A percentile compares a stretch with the other conserved stretches of the same genome.
Evolutionary conservation across 2,888 invertebrate species (phyloP).

Genomic region (Fragum sueziense): DNA sequence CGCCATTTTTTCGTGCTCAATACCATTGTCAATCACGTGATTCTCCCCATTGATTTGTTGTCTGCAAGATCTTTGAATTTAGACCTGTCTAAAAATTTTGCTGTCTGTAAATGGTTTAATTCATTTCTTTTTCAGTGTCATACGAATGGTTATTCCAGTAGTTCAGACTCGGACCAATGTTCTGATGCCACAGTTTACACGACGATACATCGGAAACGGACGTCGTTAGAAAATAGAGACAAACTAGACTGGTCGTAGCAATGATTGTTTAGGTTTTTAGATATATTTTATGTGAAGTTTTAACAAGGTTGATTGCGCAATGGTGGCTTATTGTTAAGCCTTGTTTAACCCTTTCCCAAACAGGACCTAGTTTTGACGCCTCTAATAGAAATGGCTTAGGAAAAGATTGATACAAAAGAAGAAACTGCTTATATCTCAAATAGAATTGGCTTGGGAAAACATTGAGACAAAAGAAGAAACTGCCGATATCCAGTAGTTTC

Average conservation of each 20-base stretch:
- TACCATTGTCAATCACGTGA: too few relatives aligned
- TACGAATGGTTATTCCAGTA: constrained; percentile 65
- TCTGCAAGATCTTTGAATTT: too few relatives aligned
- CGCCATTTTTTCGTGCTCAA: too few relatives aligned
- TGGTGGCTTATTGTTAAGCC: too few relatives aligned
- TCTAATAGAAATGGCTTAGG: too few relatives aligned
- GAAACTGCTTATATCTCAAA: not conserved
- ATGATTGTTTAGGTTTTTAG: not conserved
- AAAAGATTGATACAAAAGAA: too few relatives aligned
- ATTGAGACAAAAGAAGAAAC: too few relatives aligned
- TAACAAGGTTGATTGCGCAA: not conserved
- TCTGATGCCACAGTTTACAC: constrained; percentile 76
- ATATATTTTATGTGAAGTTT: not conserved
- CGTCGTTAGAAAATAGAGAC: constrained; percentile 65
- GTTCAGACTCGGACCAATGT: constrained; percentile 77
- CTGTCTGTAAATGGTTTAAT: not conserved
- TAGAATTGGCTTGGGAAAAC: not conserved
- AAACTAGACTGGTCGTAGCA: constrained; percentile 2
- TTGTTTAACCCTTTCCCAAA: too few relatives aligned
- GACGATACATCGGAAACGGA: constrained; percentile 70
- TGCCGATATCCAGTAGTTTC: not conserved
- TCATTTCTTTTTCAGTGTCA: constrained; percentile 67
- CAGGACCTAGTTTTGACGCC: too few relatives aligned
- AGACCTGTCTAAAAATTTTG: not conserved
- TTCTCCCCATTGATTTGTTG: too few relatives aligned